Base-by-base conservation (phyloP, 2,113 vertebrate genomes). In the Neogale vison region DNA sequence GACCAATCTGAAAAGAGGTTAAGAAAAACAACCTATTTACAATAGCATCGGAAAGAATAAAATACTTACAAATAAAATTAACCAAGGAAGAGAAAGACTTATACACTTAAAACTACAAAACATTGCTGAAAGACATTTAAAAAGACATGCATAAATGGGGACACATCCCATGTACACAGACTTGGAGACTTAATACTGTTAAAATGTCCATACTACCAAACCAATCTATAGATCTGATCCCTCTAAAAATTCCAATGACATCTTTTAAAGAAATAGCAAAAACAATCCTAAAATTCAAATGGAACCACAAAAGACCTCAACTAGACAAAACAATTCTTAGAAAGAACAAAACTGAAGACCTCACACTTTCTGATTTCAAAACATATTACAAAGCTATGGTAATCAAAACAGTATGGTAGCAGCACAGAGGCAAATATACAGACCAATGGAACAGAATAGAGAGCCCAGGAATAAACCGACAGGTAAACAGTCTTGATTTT, bases 281-380 rank as follows among this genome's bases (percentile, higher is more conserved):
- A 57, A 77, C 63, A 76, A 45, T 26, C 59, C 18, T 69, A 76
- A 96, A 93, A 77, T 96, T 88, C n/a, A 61, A 67, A 67, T 31
- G 36, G 57, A 97, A 65, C 8, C 36, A 81, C 21, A 18, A 67
- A 91, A 18, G 13, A 82, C 9, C 23, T 36, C 42, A 71, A 97
- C 36, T n/a, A 90, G 1, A 8, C 86, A 84, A 57, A 87, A 85
- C 18, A 63, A 61, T 72, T 45, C 81, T 83, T 36, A 84, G 20
- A 52, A 69, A 82, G 13, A 96, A 92, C 34, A 86, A 95, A 94
- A n/a, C 20, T 77, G 17, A 71, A 82, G 52, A 15, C 13, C 59
- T 93, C 45, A 85, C 9, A 94, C 26, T 88, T 77, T 2, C 55
- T 67, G 59, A 67, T 79, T 86, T 93, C 45, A 95, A 83, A 97